These are phyloP conservation scores for Desmophyllum pertusum DNA, from an alignment of 92 coral and sea anemone genomes.

Conservation along the genomic window DNA sequence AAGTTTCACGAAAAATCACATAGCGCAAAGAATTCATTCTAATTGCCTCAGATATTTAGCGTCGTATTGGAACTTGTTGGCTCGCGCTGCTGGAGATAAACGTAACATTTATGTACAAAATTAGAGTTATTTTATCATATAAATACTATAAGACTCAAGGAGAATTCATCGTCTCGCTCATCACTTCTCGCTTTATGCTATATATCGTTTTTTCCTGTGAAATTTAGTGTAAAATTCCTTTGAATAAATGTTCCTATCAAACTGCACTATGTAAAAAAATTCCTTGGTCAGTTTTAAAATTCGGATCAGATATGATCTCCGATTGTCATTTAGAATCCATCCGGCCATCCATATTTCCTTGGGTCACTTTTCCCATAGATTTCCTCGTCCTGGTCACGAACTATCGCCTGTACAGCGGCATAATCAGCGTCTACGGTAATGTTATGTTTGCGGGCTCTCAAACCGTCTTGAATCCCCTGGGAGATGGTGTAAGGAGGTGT, in stretches of 20 bases:
- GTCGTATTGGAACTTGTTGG: too few species aligned
- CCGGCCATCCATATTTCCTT: slow-evolving; percentile 83
- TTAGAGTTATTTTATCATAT: neutral
- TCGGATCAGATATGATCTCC: neutral
- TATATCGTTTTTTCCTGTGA: too few species aligned
- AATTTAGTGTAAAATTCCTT: too few species aligned
- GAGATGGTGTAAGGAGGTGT: slow-evolving; percentile 55
- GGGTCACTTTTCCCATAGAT: slow-evolving; percentile 90
- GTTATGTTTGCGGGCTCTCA: slow-evolving; percentile 67
- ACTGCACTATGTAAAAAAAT: neutral
- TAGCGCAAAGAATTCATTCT: too few species aligned
- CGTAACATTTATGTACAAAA: neutral
- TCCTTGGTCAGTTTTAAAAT: too few species aligned
- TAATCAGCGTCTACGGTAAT: slow-evolving; percentile 21
- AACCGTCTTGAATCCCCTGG: slow-evolving; percentile 54
- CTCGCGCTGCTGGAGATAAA: neutral
- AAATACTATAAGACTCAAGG: neutral
- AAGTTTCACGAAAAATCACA: too few species aligned
- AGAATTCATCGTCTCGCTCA: neutral
- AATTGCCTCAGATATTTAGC: too few species aligned
- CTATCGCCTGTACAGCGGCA: slow-evolving; percentile 84
- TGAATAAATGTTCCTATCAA: neutral
- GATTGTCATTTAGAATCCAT: slow-evolving; percentile 61
- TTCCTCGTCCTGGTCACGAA: slow-evolving; percentile 54
- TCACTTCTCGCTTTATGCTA: neutral